These are phyloP conservation scores for Simalia tracyae DNA, from an alignment of 2,797 vertebrate genomes.

Conservation along the genomic window DNA sequence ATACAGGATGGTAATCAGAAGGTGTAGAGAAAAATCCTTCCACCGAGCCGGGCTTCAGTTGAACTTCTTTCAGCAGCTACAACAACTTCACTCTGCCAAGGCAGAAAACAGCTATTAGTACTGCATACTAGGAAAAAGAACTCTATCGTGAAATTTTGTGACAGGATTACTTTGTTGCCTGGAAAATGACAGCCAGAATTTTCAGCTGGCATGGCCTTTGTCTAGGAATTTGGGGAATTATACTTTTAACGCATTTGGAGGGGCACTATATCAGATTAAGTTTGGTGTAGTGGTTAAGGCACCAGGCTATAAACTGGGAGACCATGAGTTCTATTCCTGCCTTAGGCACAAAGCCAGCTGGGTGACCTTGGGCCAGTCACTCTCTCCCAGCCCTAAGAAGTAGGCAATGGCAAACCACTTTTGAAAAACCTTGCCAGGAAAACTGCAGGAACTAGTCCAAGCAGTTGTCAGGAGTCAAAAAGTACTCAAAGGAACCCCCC, in stretches of 20 bases:
- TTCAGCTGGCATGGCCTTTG: neutral
- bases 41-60: constrained; percentile 69
- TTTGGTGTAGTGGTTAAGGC: neutral
- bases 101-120: constrained; percentile 34
- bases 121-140: neutral
- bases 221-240: neutral
- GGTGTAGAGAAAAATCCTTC: constrained; percentile 74
- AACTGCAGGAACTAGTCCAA: neutral
- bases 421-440: neutral
- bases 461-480: neutral
- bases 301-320: neutral
- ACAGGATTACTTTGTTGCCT: neutral
- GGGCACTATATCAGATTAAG: neutral
- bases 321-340: neutral
- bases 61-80: constrained; percentile 78
- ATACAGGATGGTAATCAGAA: constrained; percentile 21
- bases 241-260: neutral
- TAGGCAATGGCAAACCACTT: neutral
- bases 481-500: neutral
- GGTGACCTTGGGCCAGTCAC: neutral
- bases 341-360: neutral
- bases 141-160: neutral
- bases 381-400: neutral
- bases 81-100: constrained; percentile 73
- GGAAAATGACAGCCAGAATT: neutral